phyloP scores from a whole-genome alignment of 2,797 vertebrate species.

The Takifugu rubripes region DNA sequence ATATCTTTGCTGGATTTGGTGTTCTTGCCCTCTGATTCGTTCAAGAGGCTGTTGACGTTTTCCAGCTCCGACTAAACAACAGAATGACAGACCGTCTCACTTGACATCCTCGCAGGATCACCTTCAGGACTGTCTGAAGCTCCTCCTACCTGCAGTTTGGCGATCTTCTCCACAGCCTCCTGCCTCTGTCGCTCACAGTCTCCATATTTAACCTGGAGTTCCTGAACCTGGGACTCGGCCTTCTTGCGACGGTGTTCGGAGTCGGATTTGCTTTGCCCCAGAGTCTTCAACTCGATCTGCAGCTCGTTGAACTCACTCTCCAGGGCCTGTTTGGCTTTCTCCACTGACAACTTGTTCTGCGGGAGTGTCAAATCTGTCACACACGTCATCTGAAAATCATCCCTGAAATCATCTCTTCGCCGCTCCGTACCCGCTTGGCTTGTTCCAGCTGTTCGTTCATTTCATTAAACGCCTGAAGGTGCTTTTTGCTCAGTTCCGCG shows the following conservation, averaged over 20 bases:
- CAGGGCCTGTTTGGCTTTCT: constrained; percentile 90
- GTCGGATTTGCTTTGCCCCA: constrained; percentile 87
- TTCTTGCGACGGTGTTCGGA: constrained; percentile 95
- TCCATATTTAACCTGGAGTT: constrained; percentile 84
- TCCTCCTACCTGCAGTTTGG: constrained; percentile 85
- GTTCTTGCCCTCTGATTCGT: constrained; percentile 87
- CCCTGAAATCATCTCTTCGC: too few species aligned
- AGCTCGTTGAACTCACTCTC: constrained; percentile 90
- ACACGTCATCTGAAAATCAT: background rate
- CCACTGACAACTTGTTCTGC: constrained; percentile 89
- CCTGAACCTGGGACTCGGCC: constrained; percentile 87
- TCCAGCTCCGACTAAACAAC: constrained; percentile 85
- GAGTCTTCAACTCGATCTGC: constrained; percentile 86
- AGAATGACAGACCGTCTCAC: background rate
- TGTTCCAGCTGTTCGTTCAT: constrained; percentile 94
- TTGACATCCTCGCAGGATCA: background rate
- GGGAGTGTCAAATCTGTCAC: constrained; percentile 13
- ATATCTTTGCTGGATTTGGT: constrained; percentile 90
- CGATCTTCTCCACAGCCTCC: constrained; percentile 81
- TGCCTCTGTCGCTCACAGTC: constrained; percentile 85
- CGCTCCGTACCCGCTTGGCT: constrained; percentile 82
- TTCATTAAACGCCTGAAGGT: constrained; percentile 90
- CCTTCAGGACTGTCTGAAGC: background rate
- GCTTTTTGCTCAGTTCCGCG: constrained; percentile 91
- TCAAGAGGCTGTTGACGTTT: constrained; percentile 80